Evolutionary conservation across 2,888 invertebrate species (phyloP).

Genomic region (Nomada hirtipes): DNA sequence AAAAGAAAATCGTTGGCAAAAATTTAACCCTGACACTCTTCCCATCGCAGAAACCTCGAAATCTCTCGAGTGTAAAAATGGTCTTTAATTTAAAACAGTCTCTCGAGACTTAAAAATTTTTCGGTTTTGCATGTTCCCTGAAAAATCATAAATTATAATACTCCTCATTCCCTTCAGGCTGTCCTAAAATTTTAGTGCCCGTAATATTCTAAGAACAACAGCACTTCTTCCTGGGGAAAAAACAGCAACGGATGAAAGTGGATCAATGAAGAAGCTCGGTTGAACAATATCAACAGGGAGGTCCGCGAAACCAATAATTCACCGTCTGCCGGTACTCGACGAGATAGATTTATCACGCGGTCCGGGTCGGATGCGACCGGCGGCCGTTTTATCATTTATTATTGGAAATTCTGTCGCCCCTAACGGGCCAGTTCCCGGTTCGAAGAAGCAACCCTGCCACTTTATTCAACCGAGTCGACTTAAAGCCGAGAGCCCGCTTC

Average conservation of each 20-base stretch:
- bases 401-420: constrained; percentile 52
- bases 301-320: constrained; percentile 46
- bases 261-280: background rate
- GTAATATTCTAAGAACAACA: no score
- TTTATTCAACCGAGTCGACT: constrained; percentile 36
- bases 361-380: constrained; percentile 35
- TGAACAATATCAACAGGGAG: constrained; percentile 13
- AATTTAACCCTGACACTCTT: no score
- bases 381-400: constrained; percentile 59
- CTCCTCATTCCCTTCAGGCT: no score
- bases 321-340: constrained; percentile 12
- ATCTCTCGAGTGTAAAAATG: no score
- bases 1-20: no score
- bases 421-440: constrained; percentile 15
- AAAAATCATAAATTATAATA: no score
- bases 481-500: constrained; percentile 27
- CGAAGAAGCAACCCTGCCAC: constrained; percentile 15
- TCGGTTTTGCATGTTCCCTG: no score
- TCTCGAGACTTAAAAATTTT: no score
- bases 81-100: no score
- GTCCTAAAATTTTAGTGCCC: no score
- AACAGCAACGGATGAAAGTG: background rate
- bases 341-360: constrained; percentile 52
- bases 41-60: no score
- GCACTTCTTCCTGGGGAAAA: background rate